Base-by-base conservation (phyloP, 2,113 vertebrate species). In the Falcunculus frontatus region DNA sequence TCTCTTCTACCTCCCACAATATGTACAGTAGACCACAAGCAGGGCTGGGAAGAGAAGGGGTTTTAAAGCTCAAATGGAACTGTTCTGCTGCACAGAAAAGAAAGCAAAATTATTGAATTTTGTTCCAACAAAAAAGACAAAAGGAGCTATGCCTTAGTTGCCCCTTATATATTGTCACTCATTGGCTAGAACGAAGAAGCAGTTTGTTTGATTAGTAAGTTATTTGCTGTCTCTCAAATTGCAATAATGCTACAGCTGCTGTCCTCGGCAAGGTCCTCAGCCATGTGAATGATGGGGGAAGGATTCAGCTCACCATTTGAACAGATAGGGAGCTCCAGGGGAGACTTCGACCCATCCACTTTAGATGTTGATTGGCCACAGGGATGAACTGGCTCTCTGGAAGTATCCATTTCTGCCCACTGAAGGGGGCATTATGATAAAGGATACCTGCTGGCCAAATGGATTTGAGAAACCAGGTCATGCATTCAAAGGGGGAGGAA, bases 11-110 rank as follows among this genome's bases (percentile, higher is more conserved):
- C 26, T 53, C 49, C 41, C 8, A 33, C 39, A 49, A 6, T 6
- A 49, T 6, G 29, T 50, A 1, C 9, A 74, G 46, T 16, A 46
- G 37, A 13, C n/a, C 16, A 46, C 0, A 0, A 32, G 22, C 23
- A 80, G n/a, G 18, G 10, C 52, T 84, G 30, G 46, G 46, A 76
- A 65, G 32, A 69, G 21, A 69, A 79, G 14, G 10, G 11, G 2
- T 12, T 88, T 69, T 73, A 72, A 80, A 70, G 18, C 10, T 73
- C 33, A 25, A n/a, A 83, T 33, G 11, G 11, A 88, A 62, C 6
- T 46, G 13, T 50, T 86, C 37, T 50, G 39, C 55, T 80, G 22
- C n/a, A 77, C 8, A 65, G 59, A 92, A 63, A 77, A 37, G 29
- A 85, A 91, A n/a, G 20, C 5, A 92, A 83, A 35, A 77, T 10